These are phyloP conservation scores for Corynorhinus townsendii DNA, from an alignment of 2,113 vertebrate genomes.

Conservation along the genomic window DNA sequence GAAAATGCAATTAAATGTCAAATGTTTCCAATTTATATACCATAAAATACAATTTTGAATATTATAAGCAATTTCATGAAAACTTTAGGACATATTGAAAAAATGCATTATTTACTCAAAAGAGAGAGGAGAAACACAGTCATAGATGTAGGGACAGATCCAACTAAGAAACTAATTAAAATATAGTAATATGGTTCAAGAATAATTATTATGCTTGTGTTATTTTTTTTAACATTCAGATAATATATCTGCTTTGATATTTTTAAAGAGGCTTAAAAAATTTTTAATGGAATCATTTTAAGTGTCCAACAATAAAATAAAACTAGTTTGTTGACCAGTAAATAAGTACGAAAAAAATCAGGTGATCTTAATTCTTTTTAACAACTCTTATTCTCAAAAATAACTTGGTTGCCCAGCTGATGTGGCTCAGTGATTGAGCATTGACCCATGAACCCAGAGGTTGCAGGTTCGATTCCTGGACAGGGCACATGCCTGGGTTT, in stretches of 20 bases:
- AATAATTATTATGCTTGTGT: neutral
- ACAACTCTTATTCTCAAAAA: neutral
- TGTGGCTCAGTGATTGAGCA: too few relatives aligned
- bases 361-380: neutral
- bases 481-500: too few relatives aligned
- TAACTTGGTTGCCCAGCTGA: neutral
- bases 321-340: neutral
- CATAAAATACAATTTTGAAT: constrained; percentile 5
- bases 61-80: neutral
- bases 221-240: neutral
- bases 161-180: neutral
- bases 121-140: neutral
- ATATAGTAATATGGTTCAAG: neutral
- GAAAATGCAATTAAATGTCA: neutral
- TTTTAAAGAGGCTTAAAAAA: neutral
- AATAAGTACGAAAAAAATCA: neutral
- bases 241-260: neutral
- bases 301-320: neutral
- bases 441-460: too few relatives aligned
- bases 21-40: neutral
- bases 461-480: too few relatives aligned
- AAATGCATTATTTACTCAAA: neutral
- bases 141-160: neutral
- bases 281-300: neutral
- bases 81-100: neutral